Evolutionary conservation across 2,888 invertebrate genomes (phyloP).

Genomic region (Callyntrura sp.): DNA sequence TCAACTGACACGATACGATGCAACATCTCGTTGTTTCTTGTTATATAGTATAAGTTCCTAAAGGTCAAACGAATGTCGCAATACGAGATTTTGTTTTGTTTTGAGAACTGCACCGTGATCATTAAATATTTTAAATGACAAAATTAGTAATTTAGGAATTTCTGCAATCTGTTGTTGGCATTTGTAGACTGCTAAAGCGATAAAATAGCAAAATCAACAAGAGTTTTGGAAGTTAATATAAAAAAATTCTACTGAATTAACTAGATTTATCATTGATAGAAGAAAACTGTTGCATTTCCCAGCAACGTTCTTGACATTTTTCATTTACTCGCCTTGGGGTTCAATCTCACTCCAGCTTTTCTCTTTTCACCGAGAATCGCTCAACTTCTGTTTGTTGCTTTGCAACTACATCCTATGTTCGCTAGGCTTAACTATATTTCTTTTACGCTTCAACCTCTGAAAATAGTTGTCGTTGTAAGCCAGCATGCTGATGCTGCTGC

Average conservation of each 20-base stretch:
- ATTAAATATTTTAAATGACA: not conserved
- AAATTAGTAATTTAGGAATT: not conserved
- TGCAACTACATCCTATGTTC: not conserved
- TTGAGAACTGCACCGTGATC: no score
- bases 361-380: not conserved
- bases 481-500: not conserved
- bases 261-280: conserved; percentile 1
- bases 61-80: no score
- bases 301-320: conserved; percentile 60
- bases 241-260: conserved; percentile 28
- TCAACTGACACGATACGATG: no score
- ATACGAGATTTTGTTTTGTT: no score
- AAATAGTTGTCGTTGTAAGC: conserved; percentile 13
- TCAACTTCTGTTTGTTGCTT: not conserved
- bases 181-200: no score
- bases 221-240: not conserved
- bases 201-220: not conserved
- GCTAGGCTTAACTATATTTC: not conserved
- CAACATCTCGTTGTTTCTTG: no score
- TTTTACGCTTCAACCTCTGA: conserved; percentile 18
- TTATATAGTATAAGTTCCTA: no score
- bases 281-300: conserved; percentile 62
- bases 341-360: not conserved
- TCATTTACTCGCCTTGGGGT: conserved; percentile 30
- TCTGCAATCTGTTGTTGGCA: no score